Conservation (phyloP, 2,113 vertebrate species). For the Antennarius striatus region DNA sequence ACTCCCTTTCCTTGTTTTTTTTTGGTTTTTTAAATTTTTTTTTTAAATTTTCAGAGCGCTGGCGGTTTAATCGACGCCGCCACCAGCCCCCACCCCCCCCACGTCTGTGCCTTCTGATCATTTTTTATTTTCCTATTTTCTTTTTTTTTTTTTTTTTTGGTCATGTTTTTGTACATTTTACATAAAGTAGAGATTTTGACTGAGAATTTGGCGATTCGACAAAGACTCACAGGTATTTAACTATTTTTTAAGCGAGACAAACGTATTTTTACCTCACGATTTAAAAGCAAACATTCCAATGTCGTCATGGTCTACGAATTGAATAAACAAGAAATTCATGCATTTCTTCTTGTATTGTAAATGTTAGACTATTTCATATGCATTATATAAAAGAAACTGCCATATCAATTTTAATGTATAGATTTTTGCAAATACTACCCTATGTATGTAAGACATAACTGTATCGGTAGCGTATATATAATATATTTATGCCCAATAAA, state of each 20-base stretch:
- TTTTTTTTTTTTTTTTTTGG: slow-evolving; percentile 25
- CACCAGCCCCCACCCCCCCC: slow-evolving; percentile 22
- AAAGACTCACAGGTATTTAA: slow-evolving; percentile 91
- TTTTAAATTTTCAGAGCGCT: neutral
- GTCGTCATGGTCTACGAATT: slow-evolving; percentile 86
- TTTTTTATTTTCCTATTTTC: slow-evolving; percentile 47
- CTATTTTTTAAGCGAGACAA: slow-evolving; percentile 86
- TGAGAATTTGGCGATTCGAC: slow-evolving; percentile 73
- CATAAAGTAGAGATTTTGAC: slow-evolving; percentile 65
- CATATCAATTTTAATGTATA: slow-evolving; percentile 99
- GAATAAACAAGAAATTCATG: slow-evolving; percentile 82
- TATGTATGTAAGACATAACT: slow-evolving; percentile 99
- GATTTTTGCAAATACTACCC: slow-evolving; percentile 99
- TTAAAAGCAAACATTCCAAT: slow-evolving; percentile 95
- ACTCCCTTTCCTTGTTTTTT: slow-evolving; percentile 54
- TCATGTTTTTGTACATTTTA: slow-evolving; percentile 62
- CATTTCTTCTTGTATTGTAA: slow-evolving; percentile 98
- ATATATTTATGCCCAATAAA: slow-evolving; percentile 99
- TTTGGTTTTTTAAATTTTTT: slow-evolving; percentile 43
- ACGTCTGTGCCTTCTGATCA: slow-evolving; percentile 77
- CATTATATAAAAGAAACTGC: slow-evolving; percentile 99
- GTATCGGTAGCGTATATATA: slow-evolving; percentile 99
- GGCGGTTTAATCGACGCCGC: slow-evolving; percentile 13
- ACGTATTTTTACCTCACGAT: slow-evolving; percentile 94
- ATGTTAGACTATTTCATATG: slow-evolving; percentile 99